These are phyloP conservation scores for Erebia ligea DNA, from an alignment of 2,888 invertebrate genomes.

Conservation along the genomic window DNA sequence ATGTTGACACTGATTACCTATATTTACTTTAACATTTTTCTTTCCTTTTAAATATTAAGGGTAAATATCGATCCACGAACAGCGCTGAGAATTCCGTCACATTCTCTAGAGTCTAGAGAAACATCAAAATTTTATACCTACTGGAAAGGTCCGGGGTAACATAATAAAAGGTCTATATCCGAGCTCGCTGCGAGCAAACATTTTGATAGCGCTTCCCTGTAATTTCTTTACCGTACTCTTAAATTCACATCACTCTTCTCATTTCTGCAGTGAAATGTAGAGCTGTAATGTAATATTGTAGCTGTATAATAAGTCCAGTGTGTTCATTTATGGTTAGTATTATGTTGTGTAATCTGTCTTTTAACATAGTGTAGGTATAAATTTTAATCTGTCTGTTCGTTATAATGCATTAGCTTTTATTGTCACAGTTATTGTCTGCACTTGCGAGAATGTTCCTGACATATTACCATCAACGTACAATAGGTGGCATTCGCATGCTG, in stretches of 20 bases:
- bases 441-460: too few species aligned
- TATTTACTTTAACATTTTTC: neutral
- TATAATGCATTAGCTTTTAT: too few species aligned
- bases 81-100: neutral
- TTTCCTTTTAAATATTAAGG: neutral
- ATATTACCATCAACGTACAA: too few species aligned
- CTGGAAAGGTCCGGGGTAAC: conserved; percentile 25
- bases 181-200: conserved; percentile 24
- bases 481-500: too few species aligned
- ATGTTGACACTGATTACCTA: neutral
- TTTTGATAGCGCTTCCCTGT: conserved; percentile 28
- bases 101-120: conserved; percentile 6
- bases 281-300: neutral
- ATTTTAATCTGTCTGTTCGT: too few species aligned
- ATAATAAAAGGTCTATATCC: conserved; percentile 33
- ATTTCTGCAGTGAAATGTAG: neutral
- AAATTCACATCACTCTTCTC: conserved; percentile 7
- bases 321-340: too few species aligned
- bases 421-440: too few species aligned
- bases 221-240: conserved; percentile 19
- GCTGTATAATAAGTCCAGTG: neutral
- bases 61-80: neutral
- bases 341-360: too few species aligned
- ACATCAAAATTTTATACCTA: conserved; percentile 26
- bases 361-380: too few species aligned